Evolutionary conservation across 2,797 vertebrate species (phyloP), one percentile per base, ranked within the genome.

Genomic region (Epinephelus malabaricus): DNA sequence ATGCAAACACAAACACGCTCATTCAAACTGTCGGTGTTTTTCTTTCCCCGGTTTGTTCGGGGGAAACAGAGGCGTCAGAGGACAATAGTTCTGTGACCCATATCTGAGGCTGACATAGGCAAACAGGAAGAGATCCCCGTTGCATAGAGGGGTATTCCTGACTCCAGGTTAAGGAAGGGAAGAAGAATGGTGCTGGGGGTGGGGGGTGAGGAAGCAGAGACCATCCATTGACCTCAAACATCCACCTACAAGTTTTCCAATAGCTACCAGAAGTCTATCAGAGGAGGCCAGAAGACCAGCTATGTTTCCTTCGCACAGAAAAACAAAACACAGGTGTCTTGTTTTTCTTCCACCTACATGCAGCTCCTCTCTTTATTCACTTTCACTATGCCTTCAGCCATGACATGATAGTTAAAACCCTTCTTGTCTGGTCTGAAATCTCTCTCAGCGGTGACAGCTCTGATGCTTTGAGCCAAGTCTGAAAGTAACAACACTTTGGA

Each of bases 81-180:
- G 64, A 91, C 90, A 91, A 92, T 84, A 59, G 84, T 25, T 63
- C 86, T 53, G 43, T 90, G 87, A 91, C 70, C 88, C 83, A 76
- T 83, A 87, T 87, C 84, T 73, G 70, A 81, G 76, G 21, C 66
- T 71, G 84, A 86, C 82, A 78, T 51, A 47, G 64, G 82, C 87
- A 93, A 92, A 93, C 92, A 94, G 90, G 90, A 93, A 92, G 88
- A 84, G 76, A 85, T 86, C 82, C 69, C 76, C 78, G 76, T 81
- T 73, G 76, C 78, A 73, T 69, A 25, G 63, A 80, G 73, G 82
- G 79, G 73, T 90, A 84, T 82, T 87, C 74, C 74, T 87, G 86
- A 87, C 63, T 84, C 47, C 67, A 60, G 34, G 17, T 78, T 59
- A 76, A 78, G 78, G 77, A 86, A 63, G 69, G 71, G 60, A 81